Conservation (phyloP, 2,888 invertebrate species). For the Aleiodes leptofemur region DNA sequence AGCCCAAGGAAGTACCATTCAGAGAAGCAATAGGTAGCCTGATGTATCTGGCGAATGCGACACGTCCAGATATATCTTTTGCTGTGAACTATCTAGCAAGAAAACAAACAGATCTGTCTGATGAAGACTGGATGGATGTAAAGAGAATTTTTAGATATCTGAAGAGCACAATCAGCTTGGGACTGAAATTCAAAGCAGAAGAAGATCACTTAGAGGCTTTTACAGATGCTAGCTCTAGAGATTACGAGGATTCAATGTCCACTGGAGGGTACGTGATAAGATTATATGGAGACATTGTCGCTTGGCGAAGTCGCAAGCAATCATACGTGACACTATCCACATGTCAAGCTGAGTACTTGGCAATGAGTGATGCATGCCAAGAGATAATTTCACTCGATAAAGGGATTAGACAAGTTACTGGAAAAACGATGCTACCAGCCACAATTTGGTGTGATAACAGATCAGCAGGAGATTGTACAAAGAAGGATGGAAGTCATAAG, state of each 20-base stretch:
- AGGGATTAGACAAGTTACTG: slow-evolving; percentile 41
- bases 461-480: slow-evolving; percentile 42
- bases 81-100: slow-evolving; percentile 38
- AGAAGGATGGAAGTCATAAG: slow-evolving; percentile 47
- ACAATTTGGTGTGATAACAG: slow-evolving; percentile 48
- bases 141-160: slow-evolving; percentile 49
- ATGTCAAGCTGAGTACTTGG: slow-evolving; percentile 40
- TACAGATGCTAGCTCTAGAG: slow-evolving; percentile 46
- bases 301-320: slow-evolving; percentile 48
- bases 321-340: slow-evolving; percentile 42
- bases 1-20: slow-evolving; percentile 35
- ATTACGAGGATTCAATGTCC: slow-evolving; percentile 43
- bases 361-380: slow-evolving; percentile 40
- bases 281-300: slow-evolving; percentile 44
- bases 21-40: slow-evolving; percentile 48
- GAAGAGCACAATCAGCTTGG: slow-evolving; percentile 17
- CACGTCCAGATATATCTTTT: slow-evolving; percentile 46
- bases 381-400: slow-evolving; percentile 47
- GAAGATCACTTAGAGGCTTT: slow-evolving; percentile 36
- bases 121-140: slow-evolving; percentile 43
- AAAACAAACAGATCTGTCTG: slow-evolving; percentile 13
- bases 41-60: slow-evolving; percentile 45
- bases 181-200: slow-evolving; percentile 26
- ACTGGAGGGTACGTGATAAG: slow-evolving; percentile 46
- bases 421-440: slow-evolving; percentile 35